phyloP scores from a whole-genome alignment of 2,113 vertebrate genomes.

The Amphiprion percula region DNA sequence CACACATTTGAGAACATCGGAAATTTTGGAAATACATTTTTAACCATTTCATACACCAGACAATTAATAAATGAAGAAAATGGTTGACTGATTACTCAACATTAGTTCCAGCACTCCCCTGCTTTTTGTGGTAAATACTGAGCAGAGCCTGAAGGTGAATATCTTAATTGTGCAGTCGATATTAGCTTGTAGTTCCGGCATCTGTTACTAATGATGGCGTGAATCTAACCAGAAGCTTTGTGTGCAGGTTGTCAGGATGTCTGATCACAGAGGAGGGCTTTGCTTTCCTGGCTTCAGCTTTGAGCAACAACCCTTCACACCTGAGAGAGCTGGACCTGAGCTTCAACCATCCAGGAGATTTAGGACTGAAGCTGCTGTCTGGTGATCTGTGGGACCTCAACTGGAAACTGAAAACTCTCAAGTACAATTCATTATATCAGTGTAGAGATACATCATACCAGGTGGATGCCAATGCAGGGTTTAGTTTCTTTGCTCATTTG shows the following conservation, averaged over 20 bases:
- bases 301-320: constrained; percentile 41
- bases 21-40: too few relatives aligned
- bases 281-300: not conserved
- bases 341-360: constrained; percentile 52
- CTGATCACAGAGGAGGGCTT: constrained; percentile 39
- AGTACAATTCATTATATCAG: constrained; percentile 15
- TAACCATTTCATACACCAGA: too few relatives aligned
- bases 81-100: too few relatives aligned
- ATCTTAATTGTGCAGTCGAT: too few relatives aligned
- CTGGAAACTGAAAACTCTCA: constrained; percentile 48
- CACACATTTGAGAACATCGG: too few relatives aligned
- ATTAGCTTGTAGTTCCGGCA: too few relatives aligned
- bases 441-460: not conserved
- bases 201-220: too few relatives aligned
- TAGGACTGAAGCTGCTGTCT: constrained; percentile 5
- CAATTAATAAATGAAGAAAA: too few relatives aligned
- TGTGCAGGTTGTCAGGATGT: constrained; percentile 48
- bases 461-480: not conserved
- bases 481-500: not conserved
- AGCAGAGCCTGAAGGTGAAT: too few relatives aligned
- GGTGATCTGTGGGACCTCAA: not conserved
- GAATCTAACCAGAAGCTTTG: too few relatives aligned
- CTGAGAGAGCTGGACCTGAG: constrained; percentile 61
- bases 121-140: too few relatives aligned
- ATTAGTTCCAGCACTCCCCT: too few relatives aligned